A percentile compares a stretch with the other conserved stretches of the same genome.
Evolutionary conservation across 2,888 invertebrate genomes (phyloP).

Genomic region (Temnothorax unifasciatus): DNA sequence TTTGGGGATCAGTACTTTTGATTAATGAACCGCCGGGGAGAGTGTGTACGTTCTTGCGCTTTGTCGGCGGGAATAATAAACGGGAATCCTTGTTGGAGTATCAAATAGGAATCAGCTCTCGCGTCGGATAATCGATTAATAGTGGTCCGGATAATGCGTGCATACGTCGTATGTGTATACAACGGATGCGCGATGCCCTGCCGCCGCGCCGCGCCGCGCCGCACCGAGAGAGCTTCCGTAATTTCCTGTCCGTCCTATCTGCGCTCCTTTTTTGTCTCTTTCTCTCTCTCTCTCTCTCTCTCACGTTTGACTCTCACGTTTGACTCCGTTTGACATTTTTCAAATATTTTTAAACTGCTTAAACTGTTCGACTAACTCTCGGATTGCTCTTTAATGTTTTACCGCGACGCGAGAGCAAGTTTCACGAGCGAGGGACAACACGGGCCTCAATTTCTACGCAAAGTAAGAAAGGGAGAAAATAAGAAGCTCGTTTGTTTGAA

Average conservation of each 20-base stretch:
- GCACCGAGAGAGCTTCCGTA: neutral
- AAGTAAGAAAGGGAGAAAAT: neutral
- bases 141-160: constrained; percentile 59
- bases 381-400: constrained; percentile 14
- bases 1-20: constrained; percentile 80
- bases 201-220: neutral
- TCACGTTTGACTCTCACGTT: neutral
- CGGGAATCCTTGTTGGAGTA: constrained; percentile 68
- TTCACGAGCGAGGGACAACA: neutral
- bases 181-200: constrained; percentile 3
- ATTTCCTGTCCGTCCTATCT: neutral
- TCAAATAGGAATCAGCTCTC: constrained; percentile 70
- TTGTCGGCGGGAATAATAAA: constrained; percentile 59
- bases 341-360: constrained; percentile 10
- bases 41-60: constrained; percentile 59
- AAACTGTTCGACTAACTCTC: constrained; percentile 1
- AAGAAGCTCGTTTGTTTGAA: neutral
- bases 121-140: constrained; percentile 70
- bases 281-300: neutral
- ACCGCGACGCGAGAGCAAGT: too few relatives aligned
- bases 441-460: neutral
- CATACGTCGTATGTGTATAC: neutral
- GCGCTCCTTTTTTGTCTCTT: neutral
- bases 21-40: constrained; percentile 78
- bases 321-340: neutral